Evolutionary conservation across 2,797 vertebrate species (phyloP).

Genomic region (Enteromius afrohamiltoni): DNA sequence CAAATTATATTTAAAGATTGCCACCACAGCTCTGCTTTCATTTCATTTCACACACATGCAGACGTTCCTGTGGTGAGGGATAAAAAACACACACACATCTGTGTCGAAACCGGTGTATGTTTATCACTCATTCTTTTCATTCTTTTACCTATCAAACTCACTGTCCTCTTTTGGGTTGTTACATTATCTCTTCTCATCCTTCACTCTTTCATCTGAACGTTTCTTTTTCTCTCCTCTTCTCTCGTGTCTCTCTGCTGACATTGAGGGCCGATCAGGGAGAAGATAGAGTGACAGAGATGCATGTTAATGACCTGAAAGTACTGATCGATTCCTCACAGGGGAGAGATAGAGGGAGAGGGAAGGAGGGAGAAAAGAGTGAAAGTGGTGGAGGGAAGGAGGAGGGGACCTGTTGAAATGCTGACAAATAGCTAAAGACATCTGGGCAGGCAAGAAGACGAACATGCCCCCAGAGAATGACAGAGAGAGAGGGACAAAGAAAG

Average conservation of each 20-base stretch:
- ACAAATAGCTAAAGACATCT: conserved; percentile 52
- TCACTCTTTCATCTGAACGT: conserved; percentile 55
- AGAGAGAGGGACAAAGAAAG: conserved; percentile 10
- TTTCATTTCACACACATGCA: conserved; percentile 19
- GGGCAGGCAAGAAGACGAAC: conserved; percentile 41
- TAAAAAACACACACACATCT: conserved; percentile 9
- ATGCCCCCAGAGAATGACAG: conserved; percentile 39
- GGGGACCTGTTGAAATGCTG: conserved; percentile 41
- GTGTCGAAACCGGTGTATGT: not conserved
- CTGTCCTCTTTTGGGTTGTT: conserved; percentile 52
- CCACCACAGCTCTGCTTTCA: conserved; percentile 36
- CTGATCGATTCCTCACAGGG: conserved; percentile 53
- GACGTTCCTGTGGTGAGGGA: conserved; percentile 12
- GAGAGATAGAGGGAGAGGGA: conserved; percentile 22
- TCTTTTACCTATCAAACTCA: conserved; percentile 47
- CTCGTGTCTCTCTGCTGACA: conserved; percentile 25
- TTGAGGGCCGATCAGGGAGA: conserved; percentile 48
- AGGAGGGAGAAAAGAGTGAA: conserved; percentile 16
- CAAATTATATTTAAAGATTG: conserved; percentile 52
- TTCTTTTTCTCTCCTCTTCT: conserved; percentile 48
- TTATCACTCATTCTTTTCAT: conserved; percentile 59
- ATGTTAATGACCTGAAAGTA: conserved; percentile 57
- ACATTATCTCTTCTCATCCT: conserved; percentile 56
- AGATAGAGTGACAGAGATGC: conserved; percentile 56
- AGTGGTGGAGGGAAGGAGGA: conserved; percentile 19